Percentiles rank a stretch among this genome's conserved stretches.
phyloP scores from a whole-genome alignment of 2,888 invertebrate genomes.

The Microplitis deprimator region DNA sequence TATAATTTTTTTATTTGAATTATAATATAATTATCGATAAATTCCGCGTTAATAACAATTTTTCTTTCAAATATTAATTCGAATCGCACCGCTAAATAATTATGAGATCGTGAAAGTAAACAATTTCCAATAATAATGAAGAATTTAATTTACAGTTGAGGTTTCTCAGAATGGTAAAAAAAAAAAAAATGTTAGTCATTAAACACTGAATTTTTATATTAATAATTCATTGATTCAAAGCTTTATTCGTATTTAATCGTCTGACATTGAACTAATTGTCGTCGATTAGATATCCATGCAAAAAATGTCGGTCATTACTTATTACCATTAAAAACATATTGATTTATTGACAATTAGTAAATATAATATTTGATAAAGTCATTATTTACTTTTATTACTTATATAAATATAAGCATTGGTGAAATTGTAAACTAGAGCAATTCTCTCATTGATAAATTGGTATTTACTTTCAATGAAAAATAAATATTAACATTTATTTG shows the following conservation, averaged over 20 bases:
- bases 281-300: neutral
- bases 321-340: neutral
- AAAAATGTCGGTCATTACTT: conserved; percentile 15
- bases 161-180: neutral
- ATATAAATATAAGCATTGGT: too few species aligned
- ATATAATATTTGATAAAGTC: neutral
- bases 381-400: neutral
- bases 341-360: neutral
- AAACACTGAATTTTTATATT: neutral
- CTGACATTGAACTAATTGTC: conserved; percentile 20
- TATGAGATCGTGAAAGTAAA: neutral
- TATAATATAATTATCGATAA: too few species aligned
- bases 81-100: too few species aligned
- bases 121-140: neutral
- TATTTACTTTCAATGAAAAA: neutral
- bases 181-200: neutral
- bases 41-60: too few species aligned
- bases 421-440: neutral
- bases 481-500: neutral
- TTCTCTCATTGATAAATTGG: neutral
- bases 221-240: neutral
- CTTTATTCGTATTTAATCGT: conserved; percentile 2
- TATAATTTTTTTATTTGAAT: too few species aligned
- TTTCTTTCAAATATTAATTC: too few species aligned
- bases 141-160: neutral